These are phyloP conservation scores for Aricia agestis DNA, from an alignment of 1,140 invertebrate species.

Conservation along the genomic window DNA sequence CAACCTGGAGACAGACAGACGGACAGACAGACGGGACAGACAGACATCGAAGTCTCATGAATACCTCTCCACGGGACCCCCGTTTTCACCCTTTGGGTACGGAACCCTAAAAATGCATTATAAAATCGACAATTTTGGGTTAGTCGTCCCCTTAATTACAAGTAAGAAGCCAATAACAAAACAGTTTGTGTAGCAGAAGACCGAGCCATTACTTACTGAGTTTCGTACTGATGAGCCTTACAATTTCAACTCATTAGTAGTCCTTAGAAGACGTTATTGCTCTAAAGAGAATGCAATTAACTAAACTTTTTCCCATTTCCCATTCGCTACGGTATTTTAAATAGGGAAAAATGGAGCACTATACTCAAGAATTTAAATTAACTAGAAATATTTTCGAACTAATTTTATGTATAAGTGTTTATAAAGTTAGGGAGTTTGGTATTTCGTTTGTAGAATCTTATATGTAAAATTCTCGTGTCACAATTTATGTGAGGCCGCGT, in stretches of 20 bases:
- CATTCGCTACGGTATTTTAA: slow-evolving; percentile 1
- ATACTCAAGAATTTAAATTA: not conserved
- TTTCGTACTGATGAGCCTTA: not conserved
- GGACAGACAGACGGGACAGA: no score
- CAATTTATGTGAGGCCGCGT: no score
- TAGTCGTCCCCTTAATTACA: not conserved
- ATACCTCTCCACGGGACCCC: no score
- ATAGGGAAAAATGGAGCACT: not conserved
- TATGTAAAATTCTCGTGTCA: no score
- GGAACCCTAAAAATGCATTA: no score
- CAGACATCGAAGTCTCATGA: no score
- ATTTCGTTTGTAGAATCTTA: no score
- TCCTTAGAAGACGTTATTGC: slow-evolving; percentile 8
- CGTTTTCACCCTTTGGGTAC: no score
- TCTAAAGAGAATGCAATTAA: not conserved
- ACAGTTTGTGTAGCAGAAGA: not conserved
- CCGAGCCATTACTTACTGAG: not conserved
- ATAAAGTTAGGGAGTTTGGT: no score
- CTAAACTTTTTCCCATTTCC: slow-evolving; percentile 5
- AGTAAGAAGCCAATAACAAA: not conserved
- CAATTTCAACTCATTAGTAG: slow-evolving; percentile 2
- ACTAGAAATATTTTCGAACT: not conserved
- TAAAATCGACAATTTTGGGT: no score
- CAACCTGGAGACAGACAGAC: no score
- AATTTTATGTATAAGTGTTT: no score